These are phyloP conservation scores for Setipinna tenuifilis DNA, from an alignment of 2,797 vertebrate species.

Conservation along the genomic window DNA sequence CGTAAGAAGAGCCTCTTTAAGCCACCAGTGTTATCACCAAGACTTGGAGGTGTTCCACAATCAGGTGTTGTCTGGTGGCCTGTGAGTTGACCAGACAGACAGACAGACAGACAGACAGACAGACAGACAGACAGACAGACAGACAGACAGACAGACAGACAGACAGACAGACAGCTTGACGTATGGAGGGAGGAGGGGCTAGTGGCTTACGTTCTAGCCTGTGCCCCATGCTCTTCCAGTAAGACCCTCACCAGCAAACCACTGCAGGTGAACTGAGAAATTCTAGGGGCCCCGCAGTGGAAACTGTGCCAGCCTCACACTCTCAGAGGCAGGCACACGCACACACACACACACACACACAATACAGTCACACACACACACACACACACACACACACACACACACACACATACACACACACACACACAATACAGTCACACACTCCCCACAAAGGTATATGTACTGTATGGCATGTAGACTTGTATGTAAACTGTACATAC, in stretches of 20 bases:
- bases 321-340: neutral
- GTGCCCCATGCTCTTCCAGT: neutral
- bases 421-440: neutral
- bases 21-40: neutral
- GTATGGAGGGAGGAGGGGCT: neutral
- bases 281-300: neutral
- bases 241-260: neutral
- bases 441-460: no score
- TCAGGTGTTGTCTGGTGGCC: neutral
- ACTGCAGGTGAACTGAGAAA: neutral
- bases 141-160: no score
- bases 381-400: neutral
- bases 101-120: neutral
- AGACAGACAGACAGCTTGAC: neutral
- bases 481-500: no score
- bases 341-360: neutral
- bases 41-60: no score
- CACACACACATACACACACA: neutral
- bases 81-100: neutral
- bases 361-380: neutral
- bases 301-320: neutral
- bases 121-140: no score
- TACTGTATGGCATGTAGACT: no score
- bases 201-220: neutral
- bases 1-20: constrained; percentile 25